Conservation (phyloP, 1,140 invertebrate genomes). For the Sitodiplosis mosellana region DNA sequence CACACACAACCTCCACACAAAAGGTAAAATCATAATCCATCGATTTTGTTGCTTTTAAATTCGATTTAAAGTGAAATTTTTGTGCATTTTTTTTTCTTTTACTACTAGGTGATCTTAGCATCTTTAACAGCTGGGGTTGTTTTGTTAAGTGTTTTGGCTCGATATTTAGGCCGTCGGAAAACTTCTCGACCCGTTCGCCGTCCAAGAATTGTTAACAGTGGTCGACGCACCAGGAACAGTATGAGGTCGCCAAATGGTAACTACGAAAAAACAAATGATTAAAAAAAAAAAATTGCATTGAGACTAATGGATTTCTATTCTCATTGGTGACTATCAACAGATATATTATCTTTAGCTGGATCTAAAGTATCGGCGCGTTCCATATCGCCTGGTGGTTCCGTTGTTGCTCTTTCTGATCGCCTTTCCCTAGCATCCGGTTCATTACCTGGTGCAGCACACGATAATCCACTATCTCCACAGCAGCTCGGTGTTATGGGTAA, state of each 20-base stretch:
- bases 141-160: constrained; percentile 37
- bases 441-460: constrained; percentile 25
- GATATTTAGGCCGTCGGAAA: constrained; percentile 36
- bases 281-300: too few species aligned
- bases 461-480: constrained; percentile 38
- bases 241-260: constrained; percentile 41
- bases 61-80: neutral
- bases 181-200: constrained; percentile 28
- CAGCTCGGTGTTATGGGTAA: constrained; percentile 48
- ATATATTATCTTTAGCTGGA: constrained; percentile 34
- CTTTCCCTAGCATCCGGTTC: constrained; percentile 41
- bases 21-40: too few species aligned
- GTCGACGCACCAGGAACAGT: constrained; percentile 31
- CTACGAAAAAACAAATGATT: neutral
- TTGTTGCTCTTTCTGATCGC: constrained; percentile 34
- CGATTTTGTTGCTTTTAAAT: neutral
- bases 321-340: too few species aligned
- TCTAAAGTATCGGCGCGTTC: constrained; percentile 31
- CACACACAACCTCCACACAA: too few species aligned
- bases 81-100: neutral
- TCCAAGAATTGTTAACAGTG: constrained; percentile 27
- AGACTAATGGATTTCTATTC: too few species aligned
- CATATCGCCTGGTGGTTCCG: constrained; percentile 26
- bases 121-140: constrained; percentile 33
- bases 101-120: constrained; percentile 26